Evolutionary conservation across 64 coral and sea anemone genomes (phyloP).

Genomic region (Pocillopora damicornis): DNA sequence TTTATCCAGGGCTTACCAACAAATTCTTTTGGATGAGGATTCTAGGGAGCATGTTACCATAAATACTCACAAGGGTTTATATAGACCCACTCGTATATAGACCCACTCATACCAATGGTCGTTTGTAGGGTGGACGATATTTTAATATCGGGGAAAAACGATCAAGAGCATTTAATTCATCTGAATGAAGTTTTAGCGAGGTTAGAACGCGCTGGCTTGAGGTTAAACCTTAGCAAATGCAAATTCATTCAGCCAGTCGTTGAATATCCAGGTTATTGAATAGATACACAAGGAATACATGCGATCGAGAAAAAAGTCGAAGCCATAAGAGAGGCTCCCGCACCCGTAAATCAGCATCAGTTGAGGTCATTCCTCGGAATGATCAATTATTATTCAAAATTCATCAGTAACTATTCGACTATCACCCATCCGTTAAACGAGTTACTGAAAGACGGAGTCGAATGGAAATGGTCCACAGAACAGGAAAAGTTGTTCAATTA

Average conservation of each 20-base stretch:
- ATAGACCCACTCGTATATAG: not conserved
- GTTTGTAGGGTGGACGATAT: not conserved
- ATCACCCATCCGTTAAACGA: too few species aligned
- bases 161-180: not conserved
- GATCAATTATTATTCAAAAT: too few species aligned
- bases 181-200: not conserved
- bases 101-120: not conserved
- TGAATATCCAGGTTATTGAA: not conserved
- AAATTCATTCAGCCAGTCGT: not conserved
- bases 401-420: too few species aligned
- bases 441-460: too few species aligned
- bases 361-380: too few species aligned
- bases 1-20: not conserved
- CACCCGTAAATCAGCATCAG: too few species aligned
- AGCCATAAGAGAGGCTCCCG: too few species aligned
- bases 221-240: not conserved
- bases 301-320: too few species aligned
- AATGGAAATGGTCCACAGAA: not conserved
- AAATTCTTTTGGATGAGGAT: not conserved
- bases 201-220: not conserved
- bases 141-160: not conserved
- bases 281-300: not conserved
- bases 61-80: not conserved
- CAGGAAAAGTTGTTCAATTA: constrained; percentile 12
- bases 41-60: not conserved